A percentile compares a stretch with the other conserved stretches of the same genome.
These are phyloP conservation scores for Anastrepha obliqua DNA, from an alignment of 1,140 invertebrate species.

Conservation along the genomic window DNA sequence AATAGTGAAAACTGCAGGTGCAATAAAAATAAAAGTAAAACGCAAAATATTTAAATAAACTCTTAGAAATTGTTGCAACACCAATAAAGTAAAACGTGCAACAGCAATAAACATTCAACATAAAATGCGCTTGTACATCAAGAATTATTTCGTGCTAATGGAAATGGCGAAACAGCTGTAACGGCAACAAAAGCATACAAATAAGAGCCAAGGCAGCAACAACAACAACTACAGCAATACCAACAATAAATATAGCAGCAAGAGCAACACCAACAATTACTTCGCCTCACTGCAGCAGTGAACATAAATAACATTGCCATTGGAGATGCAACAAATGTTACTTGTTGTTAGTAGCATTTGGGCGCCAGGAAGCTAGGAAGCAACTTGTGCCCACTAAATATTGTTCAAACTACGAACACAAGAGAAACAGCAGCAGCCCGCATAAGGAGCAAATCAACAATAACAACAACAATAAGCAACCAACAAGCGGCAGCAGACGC, in stretches of 20 bases:
- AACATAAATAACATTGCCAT: conserved; percentile 46
- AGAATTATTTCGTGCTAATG: conserved; percentile 45
- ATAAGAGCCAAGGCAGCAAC: background rate
- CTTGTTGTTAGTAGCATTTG: background rate
- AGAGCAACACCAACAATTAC: background rate
- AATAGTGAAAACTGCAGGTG: conserved; percentile 23
- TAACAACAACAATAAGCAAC: background rate
- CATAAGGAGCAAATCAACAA: background rate
- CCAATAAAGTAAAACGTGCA: background rate
- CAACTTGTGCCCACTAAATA: conserved; percentile 20
- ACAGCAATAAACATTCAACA: conserved; percentile 16
- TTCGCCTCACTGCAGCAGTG: background rate
- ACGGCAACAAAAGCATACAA: background rate
- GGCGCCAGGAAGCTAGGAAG: background rate
- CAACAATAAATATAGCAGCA: background rate
- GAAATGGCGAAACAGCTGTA: conserved; percentile 45
- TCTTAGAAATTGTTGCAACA: background rate
- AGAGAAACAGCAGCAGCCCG: background rate
- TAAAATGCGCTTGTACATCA: background rate
- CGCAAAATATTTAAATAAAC: background rate
- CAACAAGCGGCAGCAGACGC: background rate
- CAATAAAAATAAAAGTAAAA: background rate
- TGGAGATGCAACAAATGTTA: conserved; percentile 38
- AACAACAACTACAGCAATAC: background rate
- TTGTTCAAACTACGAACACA: background rate